A percentile compares a stretch with the other conserved stretches of the same genome.
phyloP scores from a whole-genome alignment of 2,113 vertebrate genomes.

The Origma solitaria region DNA sequence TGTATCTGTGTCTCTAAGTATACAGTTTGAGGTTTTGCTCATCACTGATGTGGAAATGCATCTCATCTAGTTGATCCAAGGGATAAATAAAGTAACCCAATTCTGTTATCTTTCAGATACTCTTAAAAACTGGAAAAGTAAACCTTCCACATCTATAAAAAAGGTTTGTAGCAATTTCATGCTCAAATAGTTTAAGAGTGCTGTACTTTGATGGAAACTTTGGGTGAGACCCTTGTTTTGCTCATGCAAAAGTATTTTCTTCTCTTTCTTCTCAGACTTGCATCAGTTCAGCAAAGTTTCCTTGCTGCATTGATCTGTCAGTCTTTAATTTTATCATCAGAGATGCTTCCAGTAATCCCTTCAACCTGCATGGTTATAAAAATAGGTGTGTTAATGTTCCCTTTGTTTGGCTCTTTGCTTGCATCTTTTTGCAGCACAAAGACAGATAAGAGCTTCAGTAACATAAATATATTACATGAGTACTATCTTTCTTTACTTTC shows the following conservation, averaged over 20 bases:
- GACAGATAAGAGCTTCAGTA: neutral
- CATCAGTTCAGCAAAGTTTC: neutral
- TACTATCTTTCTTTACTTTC: neutral
- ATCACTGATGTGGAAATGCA: neutral
- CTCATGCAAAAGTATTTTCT: neutral
- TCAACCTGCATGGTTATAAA: rapidly evolving
- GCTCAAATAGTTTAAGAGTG: neutral
- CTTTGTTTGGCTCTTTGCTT: neutral
- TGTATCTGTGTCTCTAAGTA: neutral
- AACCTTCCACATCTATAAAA: neutral
- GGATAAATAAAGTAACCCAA: neutral
- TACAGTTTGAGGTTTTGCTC: neutral
- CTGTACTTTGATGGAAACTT: neutral
- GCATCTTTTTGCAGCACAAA: neutral
- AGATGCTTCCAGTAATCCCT: neutral
- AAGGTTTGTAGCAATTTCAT: neutral
- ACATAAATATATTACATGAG: neutral
- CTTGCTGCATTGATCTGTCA: neutral
- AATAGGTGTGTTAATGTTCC: neutral
- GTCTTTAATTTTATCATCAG: neutral
- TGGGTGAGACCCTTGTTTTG: neutral
- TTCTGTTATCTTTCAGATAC: neutral
- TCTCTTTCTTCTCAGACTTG: neutral
- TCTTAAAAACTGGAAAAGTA: neutral
- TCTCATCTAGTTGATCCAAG: neutral